Conservation (phyloP, 2,888 invertebrate species). For the Ceramica pisi region DNA sequence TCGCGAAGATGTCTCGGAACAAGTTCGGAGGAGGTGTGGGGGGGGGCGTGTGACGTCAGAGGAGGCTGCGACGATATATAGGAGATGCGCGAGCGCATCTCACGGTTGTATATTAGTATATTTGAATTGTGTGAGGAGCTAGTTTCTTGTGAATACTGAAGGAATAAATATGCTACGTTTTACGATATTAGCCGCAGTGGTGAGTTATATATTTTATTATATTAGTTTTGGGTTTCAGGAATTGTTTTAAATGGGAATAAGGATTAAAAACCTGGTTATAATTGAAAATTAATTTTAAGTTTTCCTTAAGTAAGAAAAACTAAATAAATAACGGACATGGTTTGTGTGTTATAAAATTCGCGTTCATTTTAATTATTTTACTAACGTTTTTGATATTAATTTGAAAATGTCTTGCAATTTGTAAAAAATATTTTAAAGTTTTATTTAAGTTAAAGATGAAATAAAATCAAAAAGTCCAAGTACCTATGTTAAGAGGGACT, state of each 20-base stretch:
- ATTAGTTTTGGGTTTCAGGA: constrained; percentile 2
- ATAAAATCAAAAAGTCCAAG: too few species aligned
- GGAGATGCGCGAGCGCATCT: constrained; percentile 82
- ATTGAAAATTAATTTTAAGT: neutral
- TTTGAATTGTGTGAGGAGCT: constrained; percentile 75
- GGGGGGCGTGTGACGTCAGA: constrained; percentile 81
- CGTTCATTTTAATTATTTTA: too few species aligned
- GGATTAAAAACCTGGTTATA: neutral
- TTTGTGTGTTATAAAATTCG: too few species aligned
- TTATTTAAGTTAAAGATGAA: too few species aligned
- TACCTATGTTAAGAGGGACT: too few species aligned
- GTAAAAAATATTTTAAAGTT: neutral
- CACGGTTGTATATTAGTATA: constrained; percentile 80
- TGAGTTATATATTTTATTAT: constrained; percentile 69
- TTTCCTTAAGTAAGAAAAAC: neutral
- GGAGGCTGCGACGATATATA: constrained; percentile 87
- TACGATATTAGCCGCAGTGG: constrained; percentile 80
- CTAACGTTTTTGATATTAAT: too few species aligned
- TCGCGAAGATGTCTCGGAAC: constrained; percentile 82
- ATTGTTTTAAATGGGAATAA: neutral
- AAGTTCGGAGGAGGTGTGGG: constrained; percentile 73
- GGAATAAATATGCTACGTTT: constrained; percentile 79
- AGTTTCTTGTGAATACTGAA: constrained; percentile 73
- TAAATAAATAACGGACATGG: too few species aligned
- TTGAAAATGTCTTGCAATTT: neutral